Evolutionary conservation across 1,140 invertebrate species (phyloP).

Genomic region (Apocrypta bakeri): DNA sequence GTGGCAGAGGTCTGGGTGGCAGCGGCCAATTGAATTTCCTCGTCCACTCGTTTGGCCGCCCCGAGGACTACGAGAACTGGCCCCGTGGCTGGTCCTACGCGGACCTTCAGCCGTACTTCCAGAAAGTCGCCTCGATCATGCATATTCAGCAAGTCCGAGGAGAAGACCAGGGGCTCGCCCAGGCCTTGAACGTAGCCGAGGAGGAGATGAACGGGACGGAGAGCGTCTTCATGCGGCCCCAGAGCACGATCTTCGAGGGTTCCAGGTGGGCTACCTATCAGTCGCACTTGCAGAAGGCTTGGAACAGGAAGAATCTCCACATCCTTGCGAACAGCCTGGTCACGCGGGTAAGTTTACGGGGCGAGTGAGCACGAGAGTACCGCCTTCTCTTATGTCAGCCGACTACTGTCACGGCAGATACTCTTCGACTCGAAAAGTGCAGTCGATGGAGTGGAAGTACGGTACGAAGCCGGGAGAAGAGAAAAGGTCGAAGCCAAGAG

Average conservation of each 20-base stretch:
- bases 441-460: conserved; percentile 74
- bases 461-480: conserved; percentile 66
- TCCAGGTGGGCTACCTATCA: conserved; percentile 80
- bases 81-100: conserved; percentile 76
- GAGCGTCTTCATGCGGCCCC: conserved; percentile 71
- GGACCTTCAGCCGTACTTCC: conserved; percentile 75
- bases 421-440: conserved; percentile 57
- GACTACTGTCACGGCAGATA: conserved; percentile 57
- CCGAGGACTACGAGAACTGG: conserved; percentile 79
- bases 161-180: conserved; percentile 54
- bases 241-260: conserved; percentile 79
- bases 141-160: conserved; percentile 66
- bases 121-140: conserved; percentile 70
- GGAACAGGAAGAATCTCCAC: conserved; percentile 81
- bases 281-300: conserved; percentile 80
- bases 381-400: too few species aligned
- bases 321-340: conserved; percentile 81
- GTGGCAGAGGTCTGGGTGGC: conserved; percentile 82
- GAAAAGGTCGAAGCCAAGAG: conserved; percentile 76
- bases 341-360: conserved; percentile 73
- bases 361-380: too few species aligned
- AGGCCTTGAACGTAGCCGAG: conserved; percentile 59
- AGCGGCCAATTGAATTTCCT: conserved; percentile 83
- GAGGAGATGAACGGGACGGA: conserved; percentile 64
- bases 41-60: conserved; percentile 78